A percentile compares a stretch with the other conserved stretches of the same genome.
Evolutionary conservation across 2,888 invertebrate species (phyloP).

Genomic region (Folsomia manolachei): DNA sequence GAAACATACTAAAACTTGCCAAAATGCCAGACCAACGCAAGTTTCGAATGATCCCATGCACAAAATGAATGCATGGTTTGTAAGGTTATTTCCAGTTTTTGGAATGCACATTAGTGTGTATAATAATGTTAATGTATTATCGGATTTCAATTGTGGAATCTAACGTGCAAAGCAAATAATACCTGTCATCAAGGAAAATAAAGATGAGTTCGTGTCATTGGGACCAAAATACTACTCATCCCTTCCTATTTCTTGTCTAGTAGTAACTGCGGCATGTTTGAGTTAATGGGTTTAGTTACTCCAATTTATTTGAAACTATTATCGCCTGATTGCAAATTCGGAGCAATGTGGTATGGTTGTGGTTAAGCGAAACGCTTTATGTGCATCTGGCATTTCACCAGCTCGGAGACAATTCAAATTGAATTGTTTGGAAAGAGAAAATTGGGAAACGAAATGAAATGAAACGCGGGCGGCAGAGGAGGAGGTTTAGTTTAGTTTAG

Average conservation of each 20-base stretch:
- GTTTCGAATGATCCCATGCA: too few species aligned
- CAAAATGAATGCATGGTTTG: too few species aligned
- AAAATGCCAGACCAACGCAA: too few species aligned
- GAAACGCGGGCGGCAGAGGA: not conserved
- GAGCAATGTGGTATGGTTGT: not conserved
- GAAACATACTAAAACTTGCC: constrained; percentile 1
- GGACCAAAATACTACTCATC: not conserved
- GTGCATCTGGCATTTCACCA: not conserved
- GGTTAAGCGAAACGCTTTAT: not conserved
- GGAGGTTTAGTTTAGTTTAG: not conserved
- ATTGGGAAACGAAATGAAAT: constrained; percentile 27
- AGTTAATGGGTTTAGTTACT: constrained; percentile 1
- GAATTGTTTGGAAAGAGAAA: constrained; percentile 32
- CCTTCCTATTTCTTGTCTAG: not conserved
- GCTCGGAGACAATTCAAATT: constrained; percentile 18
- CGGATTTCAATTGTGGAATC: not conserved
- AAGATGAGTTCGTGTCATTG: not conserved
- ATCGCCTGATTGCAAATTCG: constrained; percentile 6
- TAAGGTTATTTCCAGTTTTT: too few species aligned
- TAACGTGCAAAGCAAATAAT: too few species aligned
- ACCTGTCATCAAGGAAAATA: not conserved
- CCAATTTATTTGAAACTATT: not conserved
- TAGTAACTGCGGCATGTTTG: not conserved
- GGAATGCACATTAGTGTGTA: too few species aligned
- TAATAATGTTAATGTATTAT: too few species aligned